A percentile compares a stretch with the other conserved stretches of the same genome.
phyloP scores from a whole-genome alignment of 1,140 invertebrate species.

The Zaprionus lachaisei region DNA sequence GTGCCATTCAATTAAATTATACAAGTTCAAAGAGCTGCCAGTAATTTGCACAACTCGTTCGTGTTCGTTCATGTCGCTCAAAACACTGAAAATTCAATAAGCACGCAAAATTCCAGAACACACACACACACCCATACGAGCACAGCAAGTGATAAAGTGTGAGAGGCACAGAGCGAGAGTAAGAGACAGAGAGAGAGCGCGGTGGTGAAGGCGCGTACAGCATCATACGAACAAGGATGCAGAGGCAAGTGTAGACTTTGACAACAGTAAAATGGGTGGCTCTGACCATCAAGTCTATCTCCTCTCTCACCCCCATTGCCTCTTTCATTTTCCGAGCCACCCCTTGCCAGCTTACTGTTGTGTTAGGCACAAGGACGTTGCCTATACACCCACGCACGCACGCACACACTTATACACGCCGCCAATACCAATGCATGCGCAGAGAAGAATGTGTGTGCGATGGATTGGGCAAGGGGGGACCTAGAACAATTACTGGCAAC shows the following conservation, averaged over 20 bases:
- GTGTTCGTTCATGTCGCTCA: slow-evolving; percentile 20
- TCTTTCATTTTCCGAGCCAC: slow-evolving; percentile 1
- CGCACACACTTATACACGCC: slow-evolving; percentile 40
- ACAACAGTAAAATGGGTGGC: slow-evolving; percentile 71
- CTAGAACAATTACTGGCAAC: slow-evolving; percentile 51
- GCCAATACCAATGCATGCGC: slow-evolving; percentile 37
- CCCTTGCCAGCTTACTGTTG: slow-evolving; percentile 46
- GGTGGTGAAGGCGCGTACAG: slow-evolving; percentile 18
- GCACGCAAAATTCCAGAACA: slow-evolving; percentile 75
- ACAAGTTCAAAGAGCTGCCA: slow-evolving; percentile 50
- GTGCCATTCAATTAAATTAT: slow-evolving; percentile 55
- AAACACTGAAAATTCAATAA: slow-evolving; percentile 75
- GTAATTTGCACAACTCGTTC: slow-evolving; percentile 57
- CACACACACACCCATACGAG: slow-evolving; percentile 42
- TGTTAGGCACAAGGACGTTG: slow-evolving; percentile 75
- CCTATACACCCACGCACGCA: slow-evolving; percentile 52
- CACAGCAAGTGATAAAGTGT: slow-evolving; percentile 30
- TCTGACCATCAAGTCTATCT: slow-evolving; percentile 11
- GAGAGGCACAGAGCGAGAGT: slow-evolving; percentile 14
- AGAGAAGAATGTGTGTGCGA: slow-evolving; percentile 12
- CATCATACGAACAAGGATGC: slow-evolving; percentile 29
- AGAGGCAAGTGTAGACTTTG: slow-evolving; percentile 73
- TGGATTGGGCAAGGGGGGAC: slow-evolving; percentile 4
- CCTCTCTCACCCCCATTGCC: slow-evolving; percentile 7
- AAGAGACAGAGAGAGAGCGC: slow-evolving; percentile 10